These are phyloP conservation scores for Stenolophus ochropezus DNA, from an alignment of 2,888 invertebrate species.

Conservation along the genomic window DNA sequence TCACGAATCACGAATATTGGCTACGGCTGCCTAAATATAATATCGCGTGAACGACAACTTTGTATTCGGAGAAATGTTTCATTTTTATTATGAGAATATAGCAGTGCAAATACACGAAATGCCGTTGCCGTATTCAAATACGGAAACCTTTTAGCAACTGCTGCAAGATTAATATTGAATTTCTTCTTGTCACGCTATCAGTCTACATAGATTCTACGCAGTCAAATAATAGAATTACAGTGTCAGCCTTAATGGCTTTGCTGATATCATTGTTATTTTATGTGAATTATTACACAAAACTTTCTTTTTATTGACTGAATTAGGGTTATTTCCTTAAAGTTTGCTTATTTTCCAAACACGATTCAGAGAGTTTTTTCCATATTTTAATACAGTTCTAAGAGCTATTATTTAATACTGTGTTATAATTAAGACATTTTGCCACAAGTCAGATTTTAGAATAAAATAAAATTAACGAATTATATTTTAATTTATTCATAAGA, in stretches of 20 bases:
- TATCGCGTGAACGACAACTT: constrained; percentile 48
- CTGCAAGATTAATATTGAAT: constrained; percentile 55
- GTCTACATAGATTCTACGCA: constrained; percentile 10
- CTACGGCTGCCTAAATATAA: constrained; percentile 47
- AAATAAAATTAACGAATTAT: too few species aligned
- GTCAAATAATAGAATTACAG: constrained; percentile 20
- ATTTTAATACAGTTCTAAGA: neutral
- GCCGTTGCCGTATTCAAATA: constrained; percentile 48
- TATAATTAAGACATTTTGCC: too few species aligned
- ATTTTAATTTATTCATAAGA: too few species aligned
- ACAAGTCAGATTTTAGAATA: too few species aligned
- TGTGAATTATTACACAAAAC: constrained; percentile 25
- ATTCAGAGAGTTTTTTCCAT: neutral
- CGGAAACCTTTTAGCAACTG: constrained; percentile 50
- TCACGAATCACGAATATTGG: constrained; percentile 21
- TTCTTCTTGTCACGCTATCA: constrained; percentile 54
- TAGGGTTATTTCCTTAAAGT: neutral
- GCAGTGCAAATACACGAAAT: constrained; percentile 44
- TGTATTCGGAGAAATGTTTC: constrained; percentile 33
- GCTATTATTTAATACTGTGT: neutral
- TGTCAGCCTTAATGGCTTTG: constrained; percentile 20
- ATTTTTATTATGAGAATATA: constrained; percentile 48
- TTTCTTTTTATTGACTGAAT: constrained; percentile 32
- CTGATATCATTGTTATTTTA: constrained; percentile 34
- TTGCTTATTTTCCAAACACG: constrained; percentile 1